Evolutionary conservation across 1,140 invertebrate species (phyloP).

Genomic region (Cyrtorhinus lividipennis): DNA sequence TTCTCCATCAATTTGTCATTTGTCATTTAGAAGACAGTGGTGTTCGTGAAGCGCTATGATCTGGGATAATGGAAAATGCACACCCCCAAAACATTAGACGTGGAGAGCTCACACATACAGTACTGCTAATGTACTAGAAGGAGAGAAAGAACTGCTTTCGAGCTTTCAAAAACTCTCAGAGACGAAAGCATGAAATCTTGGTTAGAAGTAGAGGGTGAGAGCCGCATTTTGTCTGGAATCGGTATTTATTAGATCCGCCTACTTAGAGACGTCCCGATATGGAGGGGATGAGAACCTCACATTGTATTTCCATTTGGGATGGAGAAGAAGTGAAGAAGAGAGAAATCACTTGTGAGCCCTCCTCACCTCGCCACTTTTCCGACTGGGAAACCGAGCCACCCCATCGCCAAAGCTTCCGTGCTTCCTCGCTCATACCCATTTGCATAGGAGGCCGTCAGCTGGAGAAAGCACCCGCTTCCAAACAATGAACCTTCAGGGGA

Average conservation of each 20-base stretch:
- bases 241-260: constrained; percentile 4
- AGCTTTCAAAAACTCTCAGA: not conserved
- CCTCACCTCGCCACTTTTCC: constrained; percentile 2
- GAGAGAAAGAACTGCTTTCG: too few relatives aligned
- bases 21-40: too few relatives aligned
- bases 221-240: not conserved
- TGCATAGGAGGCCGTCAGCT: constrained; percentile 9
- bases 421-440: not conserved
- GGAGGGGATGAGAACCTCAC: not conserved
- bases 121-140: too few relatives aligned
- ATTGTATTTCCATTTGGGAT: constrained; percentile 6
- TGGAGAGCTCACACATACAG: too few relatives aligned
- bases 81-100: too few relatives aligned
- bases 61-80: too few relatives aligned
- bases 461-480: not conserved
- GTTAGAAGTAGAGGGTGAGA: not conserved
- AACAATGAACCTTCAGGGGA: constrained; percentile 4
- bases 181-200: not conserved
- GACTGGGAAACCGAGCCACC: not conserved
- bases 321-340: not conserved
- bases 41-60: too few relatives aligned
- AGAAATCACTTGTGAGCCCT: constrained; percentile 3
- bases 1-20: too few relatives aligned
- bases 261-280: not conserved
- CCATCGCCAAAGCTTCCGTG: not conserved